Base-by-base conservation (phyloP, 2,888 invertebrate species). In the Drosophila recens region DNA sequence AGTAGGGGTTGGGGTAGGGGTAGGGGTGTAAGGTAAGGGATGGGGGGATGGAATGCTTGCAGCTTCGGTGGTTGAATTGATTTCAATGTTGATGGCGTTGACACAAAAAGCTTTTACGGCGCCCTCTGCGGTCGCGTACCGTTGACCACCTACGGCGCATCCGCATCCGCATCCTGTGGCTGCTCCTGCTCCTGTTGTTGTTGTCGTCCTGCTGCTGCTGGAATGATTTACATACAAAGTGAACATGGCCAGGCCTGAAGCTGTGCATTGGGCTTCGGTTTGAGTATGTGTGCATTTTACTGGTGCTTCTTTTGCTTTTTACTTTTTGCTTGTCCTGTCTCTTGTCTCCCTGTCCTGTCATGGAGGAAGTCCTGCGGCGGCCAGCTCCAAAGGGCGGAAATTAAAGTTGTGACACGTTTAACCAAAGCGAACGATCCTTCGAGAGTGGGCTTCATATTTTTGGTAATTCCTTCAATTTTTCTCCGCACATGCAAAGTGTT, bases 71-170 rank as follows among this genome's bases (percentile, higher is more conserved):
- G 78, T 87, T 86, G 88, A 86, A 86, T 87, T 86, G 87, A 86
- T 86, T 86, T 87, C 87, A 82, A 67, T 81, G 80, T 87, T 86
- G 89, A 87, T 88, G 88, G 87, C 87, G 90, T 90, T 91, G 91
- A 91, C 90, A 91, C 89, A 90, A 90, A 88, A 91, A 91, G 91
- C 89, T 87, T 87, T 87, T 87, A 88, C 80, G 73, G 84, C 80
- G 87, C 89, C 88, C 89, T 87, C 87, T 87, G 87, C 84, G 87
- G 89, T 87, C 89, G 88, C 79, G 82, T 76, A 79, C 78, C 83
- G 80, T 87, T 79, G 87, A 84, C 87, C 87, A 87, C 87, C 87
- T 88, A 87, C 82, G 75, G 87, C 76, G 87, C 72, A 81, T 80
- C 27, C 27, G 27, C 27, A 27, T 23, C 75, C 74, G 74, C 72